These are phyloP conservation scores for Parus major DNA, from an alignment of 2,113 vertebrate species.

Conservation along the genomic window DNA sequence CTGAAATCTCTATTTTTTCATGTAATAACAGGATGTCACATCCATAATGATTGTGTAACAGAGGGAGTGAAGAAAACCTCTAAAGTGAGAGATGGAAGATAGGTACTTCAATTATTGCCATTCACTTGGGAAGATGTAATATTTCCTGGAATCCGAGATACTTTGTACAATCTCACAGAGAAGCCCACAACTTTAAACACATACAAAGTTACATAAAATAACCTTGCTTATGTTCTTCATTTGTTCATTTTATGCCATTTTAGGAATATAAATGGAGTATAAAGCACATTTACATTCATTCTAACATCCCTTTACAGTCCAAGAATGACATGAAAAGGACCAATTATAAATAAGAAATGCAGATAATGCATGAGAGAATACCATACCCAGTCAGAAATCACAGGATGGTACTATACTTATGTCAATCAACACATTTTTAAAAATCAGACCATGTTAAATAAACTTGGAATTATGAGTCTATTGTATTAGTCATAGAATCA, in stretches of 20 bases:
- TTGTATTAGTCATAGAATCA: background rate
- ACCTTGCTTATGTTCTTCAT: background rate
- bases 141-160: background rate
- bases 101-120: slow-evolving; percentile 32
- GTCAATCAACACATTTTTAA: background rate
- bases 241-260: background rate
- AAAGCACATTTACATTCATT: background rate
- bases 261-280: background rate
- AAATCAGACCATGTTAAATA: background rate
- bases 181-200: background rate
- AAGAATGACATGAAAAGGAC: background rate
- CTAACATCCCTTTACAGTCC: background rate
- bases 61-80: slow-evolving; percentile 27
- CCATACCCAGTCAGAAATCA: background rate
- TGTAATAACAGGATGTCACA: slow-evolving; percentile 14
- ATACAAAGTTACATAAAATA: background rate
- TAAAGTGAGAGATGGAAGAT: slow-evolving; percentile 42
- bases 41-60: background rate
- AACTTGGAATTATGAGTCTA: background rate
- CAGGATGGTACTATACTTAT: background rate
- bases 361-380: background rate
- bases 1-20: slow-evolving; percentile 22
- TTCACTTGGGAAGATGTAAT: slow-evolving; percentile 1
- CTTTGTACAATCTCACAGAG: background rate
- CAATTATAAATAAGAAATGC: background rate